A percentile compares a stretch with the other conserved stretches of the same genome.
Evolutionary conservation across 2,888 invertebrate genomes (phyloP).

Genomic region (Nemotelus nigrinus): DNA sequence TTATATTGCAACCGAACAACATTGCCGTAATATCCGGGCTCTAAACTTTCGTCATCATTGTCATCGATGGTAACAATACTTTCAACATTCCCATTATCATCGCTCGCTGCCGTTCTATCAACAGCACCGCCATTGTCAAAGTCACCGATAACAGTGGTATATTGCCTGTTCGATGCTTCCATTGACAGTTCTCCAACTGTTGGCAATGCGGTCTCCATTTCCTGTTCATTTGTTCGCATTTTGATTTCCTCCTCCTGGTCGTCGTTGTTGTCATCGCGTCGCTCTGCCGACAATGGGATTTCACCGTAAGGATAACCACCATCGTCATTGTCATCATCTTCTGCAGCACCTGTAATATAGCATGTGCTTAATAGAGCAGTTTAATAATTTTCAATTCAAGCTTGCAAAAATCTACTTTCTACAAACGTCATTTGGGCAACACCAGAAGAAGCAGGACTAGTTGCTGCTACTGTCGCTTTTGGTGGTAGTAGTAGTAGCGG

Average conservation of each 20-base stretch:
- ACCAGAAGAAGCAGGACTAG: conserved; percentile 40
- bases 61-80: conserved; percentile 13
- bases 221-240: conserved; percentile 16
- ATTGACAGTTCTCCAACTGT: conserved; percentile 18
- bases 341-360: conserved; percentile 16
- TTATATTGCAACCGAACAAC: conserved; percentile 46
- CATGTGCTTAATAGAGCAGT: conserved; percentile 1
- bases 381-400: background rate
- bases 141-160: conserved; percentile 17
- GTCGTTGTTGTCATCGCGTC: background rate
- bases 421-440: conserved; percentile 36
- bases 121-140: background rate
- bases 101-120: conserved; percentile 6
- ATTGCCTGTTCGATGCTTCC: conserved; percentile 22
- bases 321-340: background rate
- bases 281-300: background rate
- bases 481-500: conserved; percentile 27
- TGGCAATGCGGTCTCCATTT: conserved; percentile 28
- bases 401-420: conserved; percentile 43
- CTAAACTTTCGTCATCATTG: conserved; percentile 33
- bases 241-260: conserved; percentile 4
- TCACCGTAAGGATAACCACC: background rate
- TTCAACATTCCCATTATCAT: conserved; percentile 33
- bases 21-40: conserved; percentile 43
- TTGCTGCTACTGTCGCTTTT: conserved; percentile 3